These are phyloP conservation scores for Seladonia tumulorum DNA, from an alignment of 2,888 invertebrate species.

Conservation along the genomic window DNA sequence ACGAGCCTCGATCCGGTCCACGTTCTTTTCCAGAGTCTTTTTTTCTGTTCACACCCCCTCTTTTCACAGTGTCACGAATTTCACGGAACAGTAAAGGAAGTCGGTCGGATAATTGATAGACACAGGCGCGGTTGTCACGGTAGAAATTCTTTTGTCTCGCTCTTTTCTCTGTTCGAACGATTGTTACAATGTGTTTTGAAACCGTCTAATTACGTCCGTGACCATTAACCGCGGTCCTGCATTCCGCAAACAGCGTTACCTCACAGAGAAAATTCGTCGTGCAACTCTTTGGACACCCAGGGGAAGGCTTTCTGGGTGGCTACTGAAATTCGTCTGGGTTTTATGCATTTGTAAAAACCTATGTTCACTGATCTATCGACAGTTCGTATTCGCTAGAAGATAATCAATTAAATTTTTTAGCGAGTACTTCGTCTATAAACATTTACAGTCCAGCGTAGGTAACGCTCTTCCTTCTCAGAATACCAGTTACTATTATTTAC, in stretches of 20 bases:
- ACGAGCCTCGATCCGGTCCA: not conserved
- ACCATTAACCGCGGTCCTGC: not conserved
- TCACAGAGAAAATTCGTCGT: not conserved
- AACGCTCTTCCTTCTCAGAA: too few species aligned
- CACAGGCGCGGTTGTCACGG: not conserved
- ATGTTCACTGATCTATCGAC: too few species aligned
- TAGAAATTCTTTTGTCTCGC: conserved; percentile 1
- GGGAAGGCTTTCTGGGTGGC: not conserved
- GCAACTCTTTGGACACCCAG: not conserved
- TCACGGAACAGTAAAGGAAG: not conserved
- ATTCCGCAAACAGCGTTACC: not conserved
- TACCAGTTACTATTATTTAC: too few species aligned
- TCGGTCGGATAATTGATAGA: conserved; percentile 28
- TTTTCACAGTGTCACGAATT: not conserved
- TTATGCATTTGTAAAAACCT: too few species aligned
- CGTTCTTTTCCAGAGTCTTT: conserved; percentile 1
- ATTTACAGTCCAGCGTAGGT: too few species aligned
- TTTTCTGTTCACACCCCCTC: not conserved
- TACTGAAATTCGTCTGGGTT: not conserved
- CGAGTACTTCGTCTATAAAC: too few species aligned
- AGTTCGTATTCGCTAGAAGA: too few species aligned
- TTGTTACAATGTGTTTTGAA: not conserved
- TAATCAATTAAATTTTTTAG: too few species aligned
- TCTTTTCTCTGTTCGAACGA: not conserved
- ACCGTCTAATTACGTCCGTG: not conserved